Conservation (phyloP, 1,140 invertebrate species). For the Lucilia sericata region DNA sequence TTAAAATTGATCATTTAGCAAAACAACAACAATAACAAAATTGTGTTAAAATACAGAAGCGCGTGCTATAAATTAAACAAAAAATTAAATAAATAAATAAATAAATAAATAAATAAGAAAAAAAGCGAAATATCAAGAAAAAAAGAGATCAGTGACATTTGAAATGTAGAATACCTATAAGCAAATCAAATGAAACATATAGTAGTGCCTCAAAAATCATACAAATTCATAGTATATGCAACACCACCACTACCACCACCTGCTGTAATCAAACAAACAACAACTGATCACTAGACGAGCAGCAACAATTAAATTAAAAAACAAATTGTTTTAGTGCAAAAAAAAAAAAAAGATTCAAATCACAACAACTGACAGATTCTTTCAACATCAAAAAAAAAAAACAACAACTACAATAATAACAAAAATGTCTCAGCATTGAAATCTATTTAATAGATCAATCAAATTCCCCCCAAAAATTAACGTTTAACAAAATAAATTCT, state of each 20-base stretch:
- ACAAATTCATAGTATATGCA: background rate
- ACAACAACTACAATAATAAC: too few relatives aligned
- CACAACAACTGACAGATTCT: background rate
- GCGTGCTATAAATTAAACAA: conserved; percentile 18
- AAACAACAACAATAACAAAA: background rate
- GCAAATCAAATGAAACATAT: background rate
- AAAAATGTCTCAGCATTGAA: background rate
- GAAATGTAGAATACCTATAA: background rate
- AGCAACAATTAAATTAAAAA: background rate
- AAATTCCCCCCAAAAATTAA: background rate
- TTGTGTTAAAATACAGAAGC: background rate
- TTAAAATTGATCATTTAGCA: conserved; percentile 9
- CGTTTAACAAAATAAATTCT: background rate
- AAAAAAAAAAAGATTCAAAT: background rate
- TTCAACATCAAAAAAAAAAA: background rate
- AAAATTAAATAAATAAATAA: background rate
- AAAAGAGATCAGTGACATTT: conserved; percentile 23
- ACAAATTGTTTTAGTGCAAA: background rate
- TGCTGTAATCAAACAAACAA: background rate
- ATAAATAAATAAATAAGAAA: background rate
- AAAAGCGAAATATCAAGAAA: background rate
- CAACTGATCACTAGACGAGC: background rate
- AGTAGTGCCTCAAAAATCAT: background rate
- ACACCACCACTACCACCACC: background rate
- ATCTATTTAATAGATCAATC: background rate